phyloP scores from a whole-genome alignment of 2,113 vertebrate genomes.

The Maccullochella peelii region DNA sequence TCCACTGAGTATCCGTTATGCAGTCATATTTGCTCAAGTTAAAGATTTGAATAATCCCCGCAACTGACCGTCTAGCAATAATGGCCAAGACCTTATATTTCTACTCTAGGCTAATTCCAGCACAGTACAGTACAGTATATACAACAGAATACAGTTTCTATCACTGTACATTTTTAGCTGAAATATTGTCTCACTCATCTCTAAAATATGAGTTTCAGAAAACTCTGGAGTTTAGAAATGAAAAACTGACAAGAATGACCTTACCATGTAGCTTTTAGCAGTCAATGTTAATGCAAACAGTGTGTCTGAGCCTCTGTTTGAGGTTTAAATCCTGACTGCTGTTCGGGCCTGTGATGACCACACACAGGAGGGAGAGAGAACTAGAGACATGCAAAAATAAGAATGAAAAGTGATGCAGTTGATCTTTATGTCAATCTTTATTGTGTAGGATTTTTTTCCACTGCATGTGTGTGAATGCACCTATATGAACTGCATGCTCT shows the following conservation, averaged over 20 bases:
- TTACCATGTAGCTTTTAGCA: neutral
- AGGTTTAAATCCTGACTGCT: neutral
- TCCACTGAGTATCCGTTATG: slow-evolving; percentile 25
- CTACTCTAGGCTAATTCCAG: neutral
- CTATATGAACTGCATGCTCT: neutral
- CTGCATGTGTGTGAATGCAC: neutral
- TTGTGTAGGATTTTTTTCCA: neutral
- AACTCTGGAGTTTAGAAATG: neutral
- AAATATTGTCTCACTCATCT: neutral
- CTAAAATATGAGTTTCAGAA: neutral
- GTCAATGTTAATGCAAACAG: neutral
- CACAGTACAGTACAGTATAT: neutral
- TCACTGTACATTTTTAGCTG: neutral
- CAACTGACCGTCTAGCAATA: slow-evolving; percentile 28
- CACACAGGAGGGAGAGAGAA: neutral
- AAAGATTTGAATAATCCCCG: slow-evolving; percentile 49
- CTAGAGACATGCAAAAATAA: neutral
- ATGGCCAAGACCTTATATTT: slow-evolving; percentile 16
- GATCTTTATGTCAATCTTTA: neutral
- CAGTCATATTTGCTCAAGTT: slow-evolving; percentile 39
- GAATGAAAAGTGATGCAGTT: neutral
- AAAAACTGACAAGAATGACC: neutral
- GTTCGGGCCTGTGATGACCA: neutral
- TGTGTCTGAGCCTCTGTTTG: neutral
- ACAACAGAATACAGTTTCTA: neutral